Conservation (phyloP, 2,797 vertebrate species). For the Margarornis squamiger region DNA sequence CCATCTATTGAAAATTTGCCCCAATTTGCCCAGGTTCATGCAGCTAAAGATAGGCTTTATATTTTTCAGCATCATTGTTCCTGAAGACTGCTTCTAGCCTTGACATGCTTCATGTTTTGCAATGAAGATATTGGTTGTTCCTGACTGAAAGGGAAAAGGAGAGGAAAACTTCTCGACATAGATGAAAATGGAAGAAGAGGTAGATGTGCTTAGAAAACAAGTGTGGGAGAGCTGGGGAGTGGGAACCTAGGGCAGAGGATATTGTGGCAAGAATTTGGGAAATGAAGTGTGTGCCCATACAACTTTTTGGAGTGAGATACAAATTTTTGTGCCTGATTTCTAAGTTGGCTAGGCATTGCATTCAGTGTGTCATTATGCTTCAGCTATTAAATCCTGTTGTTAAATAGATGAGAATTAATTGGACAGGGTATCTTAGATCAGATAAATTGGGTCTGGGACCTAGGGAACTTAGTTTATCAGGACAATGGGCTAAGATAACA, state of each 20-base stretch:
- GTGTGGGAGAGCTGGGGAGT: background rate
- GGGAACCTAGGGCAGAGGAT: background rate
- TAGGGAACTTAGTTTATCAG: background rate
- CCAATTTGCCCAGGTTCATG: background rate
- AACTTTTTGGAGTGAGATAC: background rate
- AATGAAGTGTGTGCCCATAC: rapidly evolving
- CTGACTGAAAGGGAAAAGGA: background rate
- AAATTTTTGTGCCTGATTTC: background rate
- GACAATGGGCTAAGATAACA: background rate
- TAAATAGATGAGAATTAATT: slow-evolving; percentile 31
- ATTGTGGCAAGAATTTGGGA: background rate
- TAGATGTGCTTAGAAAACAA: background rate
- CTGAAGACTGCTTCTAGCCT: background rate
- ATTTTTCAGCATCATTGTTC: background rate
- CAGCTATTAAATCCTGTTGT: background rate
- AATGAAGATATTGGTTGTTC: background rate
- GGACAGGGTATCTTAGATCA: background rate
- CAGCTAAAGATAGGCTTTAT: background rate
- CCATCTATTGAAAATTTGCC: background rate
- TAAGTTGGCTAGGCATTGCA: background rate
- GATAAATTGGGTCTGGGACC: background rate
- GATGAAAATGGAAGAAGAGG: background rate
- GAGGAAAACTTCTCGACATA: background rate
- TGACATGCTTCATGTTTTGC: background rate
- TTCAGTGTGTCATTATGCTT: background rate